Evolutionary conservation across 2,888 invertebrate genomes (phyloP).

Genomic region (Melanostoma scalare): DNA sequence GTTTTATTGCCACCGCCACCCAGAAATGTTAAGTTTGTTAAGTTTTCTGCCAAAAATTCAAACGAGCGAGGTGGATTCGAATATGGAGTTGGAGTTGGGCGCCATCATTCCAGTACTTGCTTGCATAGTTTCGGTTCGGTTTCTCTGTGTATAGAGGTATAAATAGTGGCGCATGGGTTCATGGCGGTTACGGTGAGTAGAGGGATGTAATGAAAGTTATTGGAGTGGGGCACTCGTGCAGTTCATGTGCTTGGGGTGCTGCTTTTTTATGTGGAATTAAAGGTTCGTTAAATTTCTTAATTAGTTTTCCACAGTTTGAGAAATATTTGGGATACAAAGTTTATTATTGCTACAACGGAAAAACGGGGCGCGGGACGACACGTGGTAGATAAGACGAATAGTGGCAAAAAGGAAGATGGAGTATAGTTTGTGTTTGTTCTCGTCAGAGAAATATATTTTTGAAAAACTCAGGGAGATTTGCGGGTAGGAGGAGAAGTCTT

Average conservation of each 20-base stretch:
- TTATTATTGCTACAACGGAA: slow-evolving; percentile 44
- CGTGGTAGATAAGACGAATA: slow-evolving; percentile 29
- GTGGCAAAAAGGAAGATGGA: slow-evolving; percentile 16
- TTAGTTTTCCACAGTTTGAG: slow-evolving; percentile 71
- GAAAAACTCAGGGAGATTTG: too few species aligned
- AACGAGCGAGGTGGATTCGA: background rate
- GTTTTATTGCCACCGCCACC: slow-evolving; percentile 72
- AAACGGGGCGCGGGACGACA: background rate
- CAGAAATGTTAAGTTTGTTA: slow-evolving; percentile 73
- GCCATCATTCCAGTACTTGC: slow-evolving; percentile 8
- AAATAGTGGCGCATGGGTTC: background rate
- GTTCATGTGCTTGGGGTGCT: slow-evolving; percentile 54
- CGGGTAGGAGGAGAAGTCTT: too few species aligned
- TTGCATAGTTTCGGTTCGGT: slow-evolving; percentile 29
- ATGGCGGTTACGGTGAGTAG: slow-evolving; percentile 5
- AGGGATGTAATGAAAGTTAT: background rate
- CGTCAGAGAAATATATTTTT: too few species aligned
- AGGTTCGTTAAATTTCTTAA: slow-evolving; percentile 73
- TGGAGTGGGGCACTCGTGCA: slow-evolving; percentile 43
- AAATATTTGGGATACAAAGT: slow-evolving; percentile 65
- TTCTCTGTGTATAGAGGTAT: slow-evolving; percentile 2
- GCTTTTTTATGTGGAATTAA: slow-evolving; percentile 68
- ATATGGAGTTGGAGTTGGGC: slow-evolving; percentile 1
- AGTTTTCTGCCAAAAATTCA: slow-evolving; percentile 66
- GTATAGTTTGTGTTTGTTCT: background rate